Conservation (phyloP, 92 coral and sea anemone genomes). For the Ricordea florida region DNA sequence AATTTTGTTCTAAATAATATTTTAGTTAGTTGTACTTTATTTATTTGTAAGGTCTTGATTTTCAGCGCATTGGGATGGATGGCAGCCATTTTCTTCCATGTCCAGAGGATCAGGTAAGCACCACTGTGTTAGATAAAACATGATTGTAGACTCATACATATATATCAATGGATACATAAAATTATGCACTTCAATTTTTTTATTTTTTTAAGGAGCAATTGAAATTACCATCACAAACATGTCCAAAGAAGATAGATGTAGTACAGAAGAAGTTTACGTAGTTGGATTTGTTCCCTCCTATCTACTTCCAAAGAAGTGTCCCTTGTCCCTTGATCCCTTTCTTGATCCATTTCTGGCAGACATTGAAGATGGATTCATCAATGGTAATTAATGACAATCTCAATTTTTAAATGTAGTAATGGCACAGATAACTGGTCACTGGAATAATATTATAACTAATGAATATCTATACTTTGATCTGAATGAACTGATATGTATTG, state of each 20-base stretch:
- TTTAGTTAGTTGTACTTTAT: background rate
- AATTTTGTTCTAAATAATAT: too few relatives aligned
- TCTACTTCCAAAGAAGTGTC: slow-evolving; percentile 27
- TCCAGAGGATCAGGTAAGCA: slow-evolving; percentile 30
- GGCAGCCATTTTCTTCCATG: slow-evolving; percentile 53
- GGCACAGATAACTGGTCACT: background rate
- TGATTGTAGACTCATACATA: background rate
- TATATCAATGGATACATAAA: background rate
- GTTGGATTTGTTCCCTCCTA: slow-evolving; percentile 44
- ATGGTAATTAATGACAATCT: slow-evolving; percentile 7
- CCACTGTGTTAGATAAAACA: background rate
- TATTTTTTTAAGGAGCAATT: background rate
- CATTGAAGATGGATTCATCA: slow-evolving; percentile 52
- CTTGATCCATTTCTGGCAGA: slow-evolving; percentile 30
- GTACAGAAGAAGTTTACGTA: slow-evolving; percentile 16
- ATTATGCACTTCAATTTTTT: too few relatives aligned
- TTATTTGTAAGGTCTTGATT: slow-evolving; percentile 8
- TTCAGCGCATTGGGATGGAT: slow-evolving; percentile 48
- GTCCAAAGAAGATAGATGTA: slow-evolving; percentile 13
- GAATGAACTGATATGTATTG: too few relatives aligned
- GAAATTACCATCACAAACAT: slow-evolving; percentile 7
- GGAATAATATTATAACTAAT: too few relatives aligned
- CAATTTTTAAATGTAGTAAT: background rate
- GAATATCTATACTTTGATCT: too few relatives aligned
- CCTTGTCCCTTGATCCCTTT: slow-evolving; percentile 46